Percentiles rank a stretch among this genome's conserved stretches.
phyloP scores from a whole-genome alignment of 2,888 invertebrate genomes.

The Ichneumoninae sp. region DNA sequence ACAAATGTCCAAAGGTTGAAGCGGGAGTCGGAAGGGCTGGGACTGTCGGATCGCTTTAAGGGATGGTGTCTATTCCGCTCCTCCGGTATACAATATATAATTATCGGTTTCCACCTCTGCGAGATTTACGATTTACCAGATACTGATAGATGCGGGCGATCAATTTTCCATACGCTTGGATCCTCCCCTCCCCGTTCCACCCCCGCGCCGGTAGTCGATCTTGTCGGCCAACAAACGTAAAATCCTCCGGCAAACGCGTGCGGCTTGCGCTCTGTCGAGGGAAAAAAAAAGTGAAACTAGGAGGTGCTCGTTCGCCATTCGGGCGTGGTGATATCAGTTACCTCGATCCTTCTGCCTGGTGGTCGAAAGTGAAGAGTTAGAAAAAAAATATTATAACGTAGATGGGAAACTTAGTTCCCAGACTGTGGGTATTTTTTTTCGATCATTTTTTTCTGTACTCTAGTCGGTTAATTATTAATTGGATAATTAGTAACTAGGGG shows the following conservation, averaged over 20 bases:
- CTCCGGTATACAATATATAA: slow-evolving; percentile 68
- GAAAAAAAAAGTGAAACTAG: slow-evolving; percentile 42
- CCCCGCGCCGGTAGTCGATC: slow-evolving; percentile 9
- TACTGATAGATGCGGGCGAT: slow-evolving; percentile 82
- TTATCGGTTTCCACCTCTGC: slow-evolving; percentile 78
- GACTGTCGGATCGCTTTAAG: slow-evolving; percentile 3
- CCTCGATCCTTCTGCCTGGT: slow-evolving; percentile 45
- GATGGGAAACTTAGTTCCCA: slow-evolving; percentile 41
- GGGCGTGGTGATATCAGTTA: slow-evolving; percentile 66
- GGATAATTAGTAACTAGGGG: slow-evolving; percentile 15
- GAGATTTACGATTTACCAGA: slow-evolving; percentile 77
- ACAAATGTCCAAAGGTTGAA: slow-evolving; percentile 8
- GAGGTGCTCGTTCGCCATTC: slow-evolving; percentile 53
- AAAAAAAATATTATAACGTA: slow-evolving; percentile 26
- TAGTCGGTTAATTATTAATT: slow-evolving; percentile 53
- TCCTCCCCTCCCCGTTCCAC: not conserved
- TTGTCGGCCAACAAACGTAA: slow-evolving; percentile 46
- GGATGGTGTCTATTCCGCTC: slow-evolving; percentile 4
- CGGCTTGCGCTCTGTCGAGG: slow-evolving; percentile 57
- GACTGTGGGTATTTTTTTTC: slow-evolving; percentile 41
- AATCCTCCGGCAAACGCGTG: slow-evolving; percentile 54
- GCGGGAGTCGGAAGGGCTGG: not conserved
- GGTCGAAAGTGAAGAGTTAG: slow-evolving; percentile 46
- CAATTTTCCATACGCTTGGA: slow-evolving; percentile 73
- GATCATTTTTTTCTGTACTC: slow-evolving; percentile 25